Evolutionary conservation across 2,888 invertebrate genomes (phyloP), one percentile per base, ranked within the genome.

Genomic region (Brenthis daphne): DNA sequence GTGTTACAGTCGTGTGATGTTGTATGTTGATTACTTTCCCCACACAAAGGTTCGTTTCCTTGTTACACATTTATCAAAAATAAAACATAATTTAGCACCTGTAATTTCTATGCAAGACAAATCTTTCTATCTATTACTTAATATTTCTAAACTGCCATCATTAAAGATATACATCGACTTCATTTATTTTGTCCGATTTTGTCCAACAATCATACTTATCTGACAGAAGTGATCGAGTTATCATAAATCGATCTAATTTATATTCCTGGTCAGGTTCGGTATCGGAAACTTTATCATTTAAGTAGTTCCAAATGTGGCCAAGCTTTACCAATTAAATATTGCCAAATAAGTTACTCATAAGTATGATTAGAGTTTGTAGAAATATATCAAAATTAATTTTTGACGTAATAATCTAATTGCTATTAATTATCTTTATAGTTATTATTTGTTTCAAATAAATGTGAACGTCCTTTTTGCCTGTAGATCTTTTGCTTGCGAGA

Each of bases 181-280:
- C 53, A 43, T 63, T 53, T 54, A 54, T 53, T 53, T 53, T 54
- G 51, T 37, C 53, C 13, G 51, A 20, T 53, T 53, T 65, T 64
- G 66, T 71, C 69, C 53, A 63, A 65, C 68, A 64, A 33, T 57
- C 68, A 58, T 43, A 72, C n/a, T 55, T 70, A 73, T 67, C 55
- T 58, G 56, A 48, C 67, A 63, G 64, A 54, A 51, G 37, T 70
- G 67, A 66, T 58, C 63, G 60, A 69, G 56, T 69, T 72, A 71
- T 71, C 69, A 65, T 29, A 57, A 56, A 58, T 33, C 58, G 56
- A 71, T 72, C 71, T 67, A 72, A 69, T 69, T 67, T 67, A 72
- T 69, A 67, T 69, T 16, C 65, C 57, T 57, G 43, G 53, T 48
- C 57, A 43, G 29, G 20, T 64, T 67, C 37, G 11, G 37, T 72